Conservation (phyloP, 2,888 invertebrate genomes). For the Agrochola litura region DNA sequence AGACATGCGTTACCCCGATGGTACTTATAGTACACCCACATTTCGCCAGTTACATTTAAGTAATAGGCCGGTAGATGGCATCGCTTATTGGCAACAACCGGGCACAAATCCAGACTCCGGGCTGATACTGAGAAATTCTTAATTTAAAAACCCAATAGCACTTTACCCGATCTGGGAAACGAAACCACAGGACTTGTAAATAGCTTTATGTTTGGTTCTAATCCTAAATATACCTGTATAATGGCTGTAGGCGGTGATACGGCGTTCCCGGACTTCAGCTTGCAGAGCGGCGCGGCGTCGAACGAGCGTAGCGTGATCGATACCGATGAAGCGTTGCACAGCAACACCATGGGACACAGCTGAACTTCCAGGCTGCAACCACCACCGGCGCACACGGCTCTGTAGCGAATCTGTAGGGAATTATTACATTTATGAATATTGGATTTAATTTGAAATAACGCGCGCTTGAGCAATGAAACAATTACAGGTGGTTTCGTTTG, state of each 20-base stretch:
- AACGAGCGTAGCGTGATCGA: constrained; percentile 81
- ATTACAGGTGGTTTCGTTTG: not conserved
- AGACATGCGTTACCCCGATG: too few species aligned
- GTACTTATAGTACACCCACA: not conserved
- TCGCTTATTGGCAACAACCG: not conserved
- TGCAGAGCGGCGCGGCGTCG: constrained; percentile 84
- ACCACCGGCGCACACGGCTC: constrained; percentile 80
- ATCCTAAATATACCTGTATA: constrained; percentile 70
- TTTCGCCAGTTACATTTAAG: not conserved
- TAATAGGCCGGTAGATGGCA: not conserved
- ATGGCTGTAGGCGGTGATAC: constrained; percentile 79
- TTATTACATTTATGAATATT: not conserved
- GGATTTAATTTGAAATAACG: not conserved
- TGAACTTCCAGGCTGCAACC: constrained; percentile 81
- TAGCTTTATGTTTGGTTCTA: not conserved
- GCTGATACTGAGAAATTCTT: not conserved
- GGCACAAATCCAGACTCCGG: not conserved
- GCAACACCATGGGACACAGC: constrained; percentile 77
- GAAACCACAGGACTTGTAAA: not conserved
- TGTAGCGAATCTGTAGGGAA: constrained; percentile 72
- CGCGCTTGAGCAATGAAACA: not conserved
- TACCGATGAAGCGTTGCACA: constrained; percentile 82
- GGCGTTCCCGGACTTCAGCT: constrained; percentile 79
- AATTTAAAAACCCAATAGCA: not conserved
- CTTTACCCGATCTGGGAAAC: not conserved